Evolutionary conservation across 2,113 vertebrate species (phyloP).

Genomic region (Chamaea fasciata): DNA sequence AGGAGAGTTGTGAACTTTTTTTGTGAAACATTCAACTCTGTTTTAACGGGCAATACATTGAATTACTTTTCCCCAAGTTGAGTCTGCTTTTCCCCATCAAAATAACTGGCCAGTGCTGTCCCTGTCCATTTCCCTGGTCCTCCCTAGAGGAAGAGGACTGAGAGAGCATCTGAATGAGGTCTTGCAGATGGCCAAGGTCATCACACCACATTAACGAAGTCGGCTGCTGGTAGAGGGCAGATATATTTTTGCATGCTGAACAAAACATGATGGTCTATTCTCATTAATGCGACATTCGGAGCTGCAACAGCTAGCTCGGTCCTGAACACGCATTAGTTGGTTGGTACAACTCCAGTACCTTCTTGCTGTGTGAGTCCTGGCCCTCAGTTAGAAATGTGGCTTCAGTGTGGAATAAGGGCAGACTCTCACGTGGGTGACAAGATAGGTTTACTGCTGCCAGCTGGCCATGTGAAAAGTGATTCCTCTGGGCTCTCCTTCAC

Average conservation of each 20-base stretch:
- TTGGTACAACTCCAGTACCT: too few species aligned
- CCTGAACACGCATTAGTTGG: too few species aligned
- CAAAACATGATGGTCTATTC: background rate
- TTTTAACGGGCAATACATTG: background rate
- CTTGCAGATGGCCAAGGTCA: background rate
- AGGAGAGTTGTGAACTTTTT: background rate
- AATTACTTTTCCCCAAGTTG: background rate
- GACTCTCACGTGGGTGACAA: too few species aligned
- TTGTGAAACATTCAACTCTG: background rate
- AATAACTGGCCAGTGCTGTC: background rate
- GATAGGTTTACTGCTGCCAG: too few species aligned
- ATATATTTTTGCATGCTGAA: background rate
- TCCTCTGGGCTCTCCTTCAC: too few species aligned
- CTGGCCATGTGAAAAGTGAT: too few species aligned
- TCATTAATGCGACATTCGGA: too few species aligned
- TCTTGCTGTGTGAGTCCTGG: too few species aligned
- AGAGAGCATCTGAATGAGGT: rapidly evolving
- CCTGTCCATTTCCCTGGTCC: background rate
- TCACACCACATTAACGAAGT: background rate
- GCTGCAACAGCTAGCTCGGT: too few species aligned
- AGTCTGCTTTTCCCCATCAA: background rate
- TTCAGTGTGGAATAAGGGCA: too few species aligned
- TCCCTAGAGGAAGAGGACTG: rapidly evolving
- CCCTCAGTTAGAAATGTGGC: too few species aligned
- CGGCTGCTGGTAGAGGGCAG: background rate